phyloP scores from a whole-genome alignment of 2,113 vertebrate genomes.

The Craseonycteris thonglongyai region DNA sequence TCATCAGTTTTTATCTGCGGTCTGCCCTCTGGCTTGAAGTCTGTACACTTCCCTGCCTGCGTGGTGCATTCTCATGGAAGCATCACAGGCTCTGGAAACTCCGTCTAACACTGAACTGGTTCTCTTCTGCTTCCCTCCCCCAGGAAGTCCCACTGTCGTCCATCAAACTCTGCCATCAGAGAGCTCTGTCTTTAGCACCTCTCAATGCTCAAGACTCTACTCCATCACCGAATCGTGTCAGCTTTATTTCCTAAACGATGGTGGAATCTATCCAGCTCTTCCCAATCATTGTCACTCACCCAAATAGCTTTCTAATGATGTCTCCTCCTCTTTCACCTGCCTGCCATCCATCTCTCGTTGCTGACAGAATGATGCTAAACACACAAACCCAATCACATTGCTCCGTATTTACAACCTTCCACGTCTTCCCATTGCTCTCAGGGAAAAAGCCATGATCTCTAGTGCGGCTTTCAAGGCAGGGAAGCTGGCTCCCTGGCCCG shows the following conservation, averaged over 20 bases:
- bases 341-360: neutral
- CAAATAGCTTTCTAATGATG: neutral
- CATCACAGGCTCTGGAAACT: neutral
- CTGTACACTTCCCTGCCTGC: neutral
- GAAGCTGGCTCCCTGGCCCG: neutral
- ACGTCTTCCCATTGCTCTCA: neutral
- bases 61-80: neutral
- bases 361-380: neutral
- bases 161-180: neutral
- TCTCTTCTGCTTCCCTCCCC: neutral
- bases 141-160: neutral
- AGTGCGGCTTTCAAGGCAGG: neutral
- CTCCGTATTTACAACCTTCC: neutral
- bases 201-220: neutral
- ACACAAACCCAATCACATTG: neutral
- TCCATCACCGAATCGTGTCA: neutral
- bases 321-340: neutral
- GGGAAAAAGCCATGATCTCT: neutral
- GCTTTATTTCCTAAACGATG: neutral
- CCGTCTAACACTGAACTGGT: neutral
- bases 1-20: neutral
- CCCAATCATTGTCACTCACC: neutral
- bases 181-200: neutral
- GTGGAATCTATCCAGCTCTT: neutral
- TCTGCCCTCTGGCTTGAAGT: neutral